Base-by-base conservation (phyloP, 2,888 invertebrate species). In the Timema cristinae region DNA sequence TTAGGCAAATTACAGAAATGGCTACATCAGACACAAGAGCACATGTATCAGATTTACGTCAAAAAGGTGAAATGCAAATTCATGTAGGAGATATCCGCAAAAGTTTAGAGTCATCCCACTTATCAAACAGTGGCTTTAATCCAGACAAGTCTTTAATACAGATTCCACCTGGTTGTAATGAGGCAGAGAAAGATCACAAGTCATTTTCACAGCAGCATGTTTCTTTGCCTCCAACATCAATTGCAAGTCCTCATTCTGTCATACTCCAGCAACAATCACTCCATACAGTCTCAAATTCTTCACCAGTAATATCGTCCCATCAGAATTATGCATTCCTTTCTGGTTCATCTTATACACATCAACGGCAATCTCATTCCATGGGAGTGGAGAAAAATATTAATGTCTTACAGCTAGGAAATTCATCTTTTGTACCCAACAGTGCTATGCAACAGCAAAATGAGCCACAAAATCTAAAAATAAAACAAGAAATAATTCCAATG, bases 381-480 rank as follows among this genome's bases (percentile, higher is more conserved):
- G 47, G 63, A 47, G 32, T 63, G 63, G 63, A 63, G 48, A 63
- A 63, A n/a, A 63, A 32, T 63, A 63, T 63, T 15, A 63, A 63
- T 48, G 48, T 47, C 32, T 47, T 63, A 8, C 63, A 63, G 11
- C 9, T 63, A 47, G 63, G 16, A 63, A 63, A 32, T 63, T 11
- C 11, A 11, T 47, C 32, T 32, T 10, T 48, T 63, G 9, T 48
- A 10, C 32, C 8, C 48, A 9, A 48, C 48, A 13, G 15, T 63
- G 47, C 47, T 47, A 63, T 63, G 11, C 63, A 63, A 71, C 76
- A 78, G 51, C 83, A 85, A 77, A 87, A 84, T 80, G 90, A 91
- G 78, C 90, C 90, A 8, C 90, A 91, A 79, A 90, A 91, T 80
- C 82, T 90, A 71, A 91, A 91, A 79, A 89, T 91, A 51, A 91